A percentile compares a stretch with the other conserved stretches of the same genome.
phyloP scores from a whole-genome alignment of 2,888 invertebrate species.

The Papilio elwesi region DNA sequence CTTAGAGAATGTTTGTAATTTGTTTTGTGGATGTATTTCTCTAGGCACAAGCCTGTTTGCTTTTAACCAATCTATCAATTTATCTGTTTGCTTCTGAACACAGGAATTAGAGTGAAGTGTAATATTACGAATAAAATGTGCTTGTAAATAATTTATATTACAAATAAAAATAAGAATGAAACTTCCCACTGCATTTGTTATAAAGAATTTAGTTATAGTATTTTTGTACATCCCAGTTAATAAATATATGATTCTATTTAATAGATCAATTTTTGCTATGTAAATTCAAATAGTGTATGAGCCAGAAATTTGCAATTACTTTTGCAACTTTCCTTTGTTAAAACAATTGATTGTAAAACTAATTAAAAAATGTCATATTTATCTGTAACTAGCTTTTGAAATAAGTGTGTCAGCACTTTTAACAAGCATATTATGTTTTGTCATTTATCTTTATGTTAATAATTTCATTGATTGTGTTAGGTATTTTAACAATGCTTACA shows the following conservation, averaged over 20 bases:
- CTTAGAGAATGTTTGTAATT: slow-evolving; percentile 60
- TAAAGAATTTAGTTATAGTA: slow-evolving; percentile 46
- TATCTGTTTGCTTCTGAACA: slow-evolving; percentile 35
- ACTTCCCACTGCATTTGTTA: slow-evolving; percentile 53
- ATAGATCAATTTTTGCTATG: background rate
- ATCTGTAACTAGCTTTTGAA: background rate
- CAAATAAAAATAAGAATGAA: slow-evolving; percentile 44
- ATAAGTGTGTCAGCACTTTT: background rate
- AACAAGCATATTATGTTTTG: background rate
- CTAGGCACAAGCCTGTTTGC: slow-evolving; percentile 66
- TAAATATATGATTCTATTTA: slow-evolving; percentile 24
- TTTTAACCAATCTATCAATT: slow-evolving; percentile 19
- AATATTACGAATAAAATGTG: slow-evolving; percentile 35
- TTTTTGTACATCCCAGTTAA: slow-evolving; percentile 49
- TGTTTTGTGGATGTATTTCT: slow-evolving; percentile 56
- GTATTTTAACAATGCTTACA: background rate
- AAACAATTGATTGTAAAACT: background rate
- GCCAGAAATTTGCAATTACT: background rate
- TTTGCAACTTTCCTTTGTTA: background rate
- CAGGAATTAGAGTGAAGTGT: slow-evolving; percentile 45
- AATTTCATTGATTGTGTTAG: background rate
- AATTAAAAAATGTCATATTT: background rate
- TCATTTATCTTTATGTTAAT: background rate
- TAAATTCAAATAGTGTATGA: slow-evolving; percentile 19
- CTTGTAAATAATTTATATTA: slow-evolving; percentile 48